Conservation (phyloP, 2,888 invertebrate genomes). For the Pterostichus niger region DNA sequence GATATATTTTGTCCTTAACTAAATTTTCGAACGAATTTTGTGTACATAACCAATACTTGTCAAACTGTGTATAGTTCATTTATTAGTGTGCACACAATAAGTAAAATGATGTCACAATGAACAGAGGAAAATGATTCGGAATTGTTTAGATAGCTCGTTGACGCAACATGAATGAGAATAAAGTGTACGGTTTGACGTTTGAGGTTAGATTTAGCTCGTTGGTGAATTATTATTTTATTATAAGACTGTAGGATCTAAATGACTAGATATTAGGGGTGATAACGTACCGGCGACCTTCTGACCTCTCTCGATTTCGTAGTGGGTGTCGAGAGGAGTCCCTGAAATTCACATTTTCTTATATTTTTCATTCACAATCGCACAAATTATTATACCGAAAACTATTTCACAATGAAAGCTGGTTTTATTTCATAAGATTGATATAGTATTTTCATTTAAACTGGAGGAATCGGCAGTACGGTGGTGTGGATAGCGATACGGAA, state of each 20-base stretch:
- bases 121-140: too few species aligned
- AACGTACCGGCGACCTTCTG: slow-evolving; percentile 88
- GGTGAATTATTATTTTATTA: slow-evolving; percentile 69
- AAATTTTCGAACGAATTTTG: not conserved
- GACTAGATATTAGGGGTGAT: slow-evolving; percentile 86
- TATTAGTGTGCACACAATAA: not conserved
- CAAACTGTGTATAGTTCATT: slow-evolving; percentile 15
- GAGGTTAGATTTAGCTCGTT: not conserved
- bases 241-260: slow-evolving; percentile 74
- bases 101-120: not conserved
- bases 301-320: slow-evolving; percentile 90
- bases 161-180: slow-evolving; percentile 5
- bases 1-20: too few species aligned
- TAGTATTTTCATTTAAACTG: too few species aligned
- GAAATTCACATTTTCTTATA: slow-evolving; percentile 67
- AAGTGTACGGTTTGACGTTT: slow-evolving; percentile 12
- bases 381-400: too few species aligned
- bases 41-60: slow-evolving; percentile 14
- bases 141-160: slow-evolving; percentile 15
- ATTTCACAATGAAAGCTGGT: too few species aligned
- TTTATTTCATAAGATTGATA: too few species aligned
- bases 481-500: too few species aligned
- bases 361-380: too few species aligned
- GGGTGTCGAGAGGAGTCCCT: slow-evolving; percentile 87
- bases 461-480: too few species aligned